Percentiles rank a stretch among this genome's conserved stretches.
Evolutionary conservation across 2,888 invertebrate genomes (phyloP).

Genomic region (Magallana nippona): DNA sequence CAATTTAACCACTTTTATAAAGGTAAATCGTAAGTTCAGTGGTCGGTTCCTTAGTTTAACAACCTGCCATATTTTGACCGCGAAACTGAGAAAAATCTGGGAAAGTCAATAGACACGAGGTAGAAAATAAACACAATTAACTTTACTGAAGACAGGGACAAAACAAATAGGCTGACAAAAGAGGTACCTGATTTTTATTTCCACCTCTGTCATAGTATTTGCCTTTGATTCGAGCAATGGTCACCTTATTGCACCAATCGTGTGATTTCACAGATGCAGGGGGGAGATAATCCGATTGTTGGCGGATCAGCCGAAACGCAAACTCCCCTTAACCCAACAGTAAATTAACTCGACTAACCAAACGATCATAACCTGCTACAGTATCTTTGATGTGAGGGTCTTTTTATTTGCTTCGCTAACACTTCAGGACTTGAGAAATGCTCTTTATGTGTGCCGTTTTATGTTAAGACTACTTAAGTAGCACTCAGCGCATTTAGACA

Average conservation of each 20-base stretch:
- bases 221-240: background rate
- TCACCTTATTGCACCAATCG: constrained; percentile 8
- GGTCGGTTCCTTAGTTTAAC: background rate
- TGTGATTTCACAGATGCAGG: constrained; percentile 23
- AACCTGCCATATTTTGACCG: background rate
- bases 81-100: constrained; percentile 10
- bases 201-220: background rate
- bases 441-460: background rate
- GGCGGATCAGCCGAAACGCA: constrained; percentile 28
- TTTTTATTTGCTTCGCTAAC: constrained; percentile 17
- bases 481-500: background rate
- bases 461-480: constrained; percentile 10
- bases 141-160: background rate
- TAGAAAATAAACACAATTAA: background rate
- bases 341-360: constrained; percentile 6
- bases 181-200: background rate
- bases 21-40: background rate
- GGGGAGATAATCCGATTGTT: constrained; percentile 29
- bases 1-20: background rate
- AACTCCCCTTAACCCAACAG: constrained; percentile 11
- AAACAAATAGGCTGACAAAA: background rate
- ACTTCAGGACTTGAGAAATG: constrained; percentile 23
- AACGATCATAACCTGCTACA: constrained; percentile 20
- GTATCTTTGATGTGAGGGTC: constrained; percentile 5
- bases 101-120: constrained; percentile 15